These are phyloP conservation scores for Agriopis marginaria DNA, from an alignment of 2,888 invertebrate genomes.

Conservation along the genomic window DNA sequence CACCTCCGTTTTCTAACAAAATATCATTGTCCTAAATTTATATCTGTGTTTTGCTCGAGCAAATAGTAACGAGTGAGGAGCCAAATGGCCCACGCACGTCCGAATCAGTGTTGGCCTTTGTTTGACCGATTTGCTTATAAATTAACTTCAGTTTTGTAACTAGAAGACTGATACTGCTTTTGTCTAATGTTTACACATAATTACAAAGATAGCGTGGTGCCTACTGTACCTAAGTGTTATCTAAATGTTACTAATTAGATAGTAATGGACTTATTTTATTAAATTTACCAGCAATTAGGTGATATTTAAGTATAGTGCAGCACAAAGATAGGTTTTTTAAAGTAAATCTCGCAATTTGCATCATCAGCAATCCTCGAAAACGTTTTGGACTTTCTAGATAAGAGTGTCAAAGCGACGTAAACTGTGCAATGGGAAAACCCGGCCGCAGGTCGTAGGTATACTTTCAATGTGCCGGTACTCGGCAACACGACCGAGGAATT, in stretches of 20 bases:
- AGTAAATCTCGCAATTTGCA: no score
- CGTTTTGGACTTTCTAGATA: constrained; percentile 6
- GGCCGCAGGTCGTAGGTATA: constrained; percentile 5
- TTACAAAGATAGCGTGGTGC: constrained; percentile 22
- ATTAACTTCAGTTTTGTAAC: constrained; percentile 53
- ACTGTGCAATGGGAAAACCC: constrained; percentile 35
- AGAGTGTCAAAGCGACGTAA: background rate
- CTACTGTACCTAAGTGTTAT: background rate
- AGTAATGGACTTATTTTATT: background rate
- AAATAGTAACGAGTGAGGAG: constrained; percentile 55
- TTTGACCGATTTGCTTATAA: constrained; percentile 60
- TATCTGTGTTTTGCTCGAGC: constrained; percentile 56
- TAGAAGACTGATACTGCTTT: constrained; percentile 39
- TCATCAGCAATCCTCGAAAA: background rate
- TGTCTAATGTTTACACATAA: constrained; percentile 26
- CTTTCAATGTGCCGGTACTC: constrained; percentile 16
- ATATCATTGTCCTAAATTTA: constrained; percentile 57
- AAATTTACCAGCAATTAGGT: background rate
- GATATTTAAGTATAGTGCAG: background rate
- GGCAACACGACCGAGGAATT: constrained; percentile 13
- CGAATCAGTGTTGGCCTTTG: constrained; percentile 55
- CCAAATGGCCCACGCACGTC: constrained; percentile 52
- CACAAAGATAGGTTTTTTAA: no score
- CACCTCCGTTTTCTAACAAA: constrained; percentile 33
- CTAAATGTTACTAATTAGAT: constrained; percentile 28